These are phyloP conservation scores for Ictalurus punctatus DNA, from an alignment of 2,113 vertebrate genomes.

Conservation along the genomic window DNA sequence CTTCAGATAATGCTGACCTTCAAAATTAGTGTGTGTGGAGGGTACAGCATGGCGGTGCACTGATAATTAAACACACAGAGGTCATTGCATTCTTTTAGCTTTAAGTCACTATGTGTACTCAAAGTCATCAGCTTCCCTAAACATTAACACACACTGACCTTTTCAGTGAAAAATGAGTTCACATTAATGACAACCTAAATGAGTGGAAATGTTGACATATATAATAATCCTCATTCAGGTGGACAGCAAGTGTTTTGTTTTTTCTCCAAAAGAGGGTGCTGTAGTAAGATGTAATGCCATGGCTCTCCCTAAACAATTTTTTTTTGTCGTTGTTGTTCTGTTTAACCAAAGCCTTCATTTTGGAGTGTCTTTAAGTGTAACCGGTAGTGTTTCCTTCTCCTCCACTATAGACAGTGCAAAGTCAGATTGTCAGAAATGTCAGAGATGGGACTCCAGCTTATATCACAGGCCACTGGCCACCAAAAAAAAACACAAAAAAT, in stretches of 20 bases:
- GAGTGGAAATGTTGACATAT: neutral
- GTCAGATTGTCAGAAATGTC: neutral
- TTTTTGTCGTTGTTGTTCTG: neutral
- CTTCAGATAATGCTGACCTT: conserved; percentile 36
- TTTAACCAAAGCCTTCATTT: neutral
- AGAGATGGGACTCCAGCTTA: neutral
- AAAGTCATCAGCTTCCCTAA: neutral
- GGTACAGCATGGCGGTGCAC: neutral
- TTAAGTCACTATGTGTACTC: conserved; percentile 15
- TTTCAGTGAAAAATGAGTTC: conserved; percentile 5
- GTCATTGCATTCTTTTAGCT: conserved; percentile 3
- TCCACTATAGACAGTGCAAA: neutral
- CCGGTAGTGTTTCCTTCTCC: neutral
- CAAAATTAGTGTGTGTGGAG: conserved; percentile 13
- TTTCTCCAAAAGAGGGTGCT: conserved; percentile 4
- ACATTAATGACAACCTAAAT: neutral
- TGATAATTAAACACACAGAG: conserved; percentile 42
- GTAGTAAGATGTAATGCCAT: neutral
- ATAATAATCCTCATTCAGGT: neutral
- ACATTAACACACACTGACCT: conserved; percentile 7
- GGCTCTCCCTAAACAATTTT: too few relatives aligned
- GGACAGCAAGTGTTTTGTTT: neutral
- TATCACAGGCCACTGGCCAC: conserved; percentile 20
- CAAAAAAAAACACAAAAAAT: neutral
- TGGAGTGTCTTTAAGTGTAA: neutral